phyloP scores from a whole-genome alignment of 2,113 vertebrate species.

The Synchiropus splendidus region DNA sequence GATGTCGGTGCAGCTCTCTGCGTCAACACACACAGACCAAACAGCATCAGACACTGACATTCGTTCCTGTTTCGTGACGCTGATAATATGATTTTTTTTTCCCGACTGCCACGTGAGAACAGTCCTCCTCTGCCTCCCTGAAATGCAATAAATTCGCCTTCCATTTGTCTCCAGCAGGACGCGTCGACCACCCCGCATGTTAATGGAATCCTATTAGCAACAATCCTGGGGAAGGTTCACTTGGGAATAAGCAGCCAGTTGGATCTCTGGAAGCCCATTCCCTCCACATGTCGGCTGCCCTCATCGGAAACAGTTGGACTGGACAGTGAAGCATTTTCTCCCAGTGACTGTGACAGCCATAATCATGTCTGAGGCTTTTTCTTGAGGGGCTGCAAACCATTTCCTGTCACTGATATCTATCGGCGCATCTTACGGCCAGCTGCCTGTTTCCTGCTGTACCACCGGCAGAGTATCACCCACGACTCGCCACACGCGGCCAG shows the following conservation, averaged over 20 bases:
- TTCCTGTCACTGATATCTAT: slow-evolving; percentile 35
- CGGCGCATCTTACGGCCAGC: slow-evolving; percentile 27
- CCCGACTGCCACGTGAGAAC: no score
- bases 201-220: slow-evolving; percentile 52
- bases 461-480: slow-evolving; percentile 27
- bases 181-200: slow-evolving; percentile 13
- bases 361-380: slow-evolving; percentile 14
- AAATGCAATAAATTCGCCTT: no score
- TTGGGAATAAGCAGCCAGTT: slow-evolving; percentile 21
- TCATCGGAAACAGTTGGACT: no score
- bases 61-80: no score
- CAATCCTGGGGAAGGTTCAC: slow-evolving; percentile 35
- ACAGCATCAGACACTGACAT: no score
- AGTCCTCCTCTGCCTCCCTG: no score
- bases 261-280: slow-evolving; percentile 8
- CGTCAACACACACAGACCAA: slow-evolving; percentile 20
- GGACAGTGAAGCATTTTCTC: no score
- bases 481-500: background rate
- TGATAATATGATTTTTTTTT: no score
- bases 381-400: background rate
- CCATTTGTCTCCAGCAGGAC: slow-evolving; percentile 2
- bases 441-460: slow-evolving; percentile 17
- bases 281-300: no score
- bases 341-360: slow-evolving; percentile 4
- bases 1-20: slow-evolving; percentile 66